A percentile compares a stretch with the other conserved stretches of the same genome.
Evolutionary conservation across 2,888 invertebrate genomes (phyloP).

Genomic region (Molanna angustata): DNA sequence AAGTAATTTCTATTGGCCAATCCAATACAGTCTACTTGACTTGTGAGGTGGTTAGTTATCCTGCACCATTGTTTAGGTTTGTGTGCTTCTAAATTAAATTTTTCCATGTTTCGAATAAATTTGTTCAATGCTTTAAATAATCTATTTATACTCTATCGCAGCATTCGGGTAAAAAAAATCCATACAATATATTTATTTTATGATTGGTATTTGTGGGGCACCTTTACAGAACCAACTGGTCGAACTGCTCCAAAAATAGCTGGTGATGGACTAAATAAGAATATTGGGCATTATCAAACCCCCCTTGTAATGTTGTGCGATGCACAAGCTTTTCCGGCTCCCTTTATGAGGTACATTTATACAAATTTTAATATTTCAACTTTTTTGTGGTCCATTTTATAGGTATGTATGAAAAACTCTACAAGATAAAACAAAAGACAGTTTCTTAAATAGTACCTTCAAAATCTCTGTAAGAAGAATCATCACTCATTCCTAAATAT

Average conservation of each 20-base stretch:
- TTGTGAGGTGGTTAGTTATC: conserved; percentile 68
- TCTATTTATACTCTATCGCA: conserved; percentile 7
- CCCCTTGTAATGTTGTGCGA: conserved; percentile 70
- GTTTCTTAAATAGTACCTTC: neutral
- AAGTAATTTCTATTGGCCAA: conserved; percentile 55
- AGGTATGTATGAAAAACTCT: no score
- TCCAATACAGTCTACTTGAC: conserved; percentile 58
- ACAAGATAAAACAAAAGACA: no score
- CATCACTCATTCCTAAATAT: no score
- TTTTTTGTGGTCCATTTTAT: no score
- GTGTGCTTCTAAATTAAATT: conserved; percentile 36
- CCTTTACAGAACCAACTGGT: conserved; percentile 64
- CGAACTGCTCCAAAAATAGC: conserved; percentile 67
- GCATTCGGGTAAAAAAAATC: conserved; percentile 13
- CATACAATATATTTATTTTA: neutral
- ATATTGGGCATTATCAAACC: conserved; percentile 46
- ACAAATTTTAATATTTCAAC: neutral
- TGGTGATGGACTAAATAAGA: conserved; percentile 59
- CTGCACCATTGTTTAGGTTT: conserved; percentile 70
- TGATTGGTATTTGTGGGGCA: neutral
- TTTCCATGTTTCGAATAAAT: neutral
- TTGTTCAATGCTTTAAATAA: neutral
- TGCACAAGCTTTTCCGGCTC: conserved; percentile 76
- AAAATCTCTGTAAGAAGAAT: neutral
- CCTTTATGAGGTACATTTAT: conserved; percentile 66